phyloP scores from a whole-genome alignment of 2,113 vertebrate species.

The Suricata suricatta region DNA sequence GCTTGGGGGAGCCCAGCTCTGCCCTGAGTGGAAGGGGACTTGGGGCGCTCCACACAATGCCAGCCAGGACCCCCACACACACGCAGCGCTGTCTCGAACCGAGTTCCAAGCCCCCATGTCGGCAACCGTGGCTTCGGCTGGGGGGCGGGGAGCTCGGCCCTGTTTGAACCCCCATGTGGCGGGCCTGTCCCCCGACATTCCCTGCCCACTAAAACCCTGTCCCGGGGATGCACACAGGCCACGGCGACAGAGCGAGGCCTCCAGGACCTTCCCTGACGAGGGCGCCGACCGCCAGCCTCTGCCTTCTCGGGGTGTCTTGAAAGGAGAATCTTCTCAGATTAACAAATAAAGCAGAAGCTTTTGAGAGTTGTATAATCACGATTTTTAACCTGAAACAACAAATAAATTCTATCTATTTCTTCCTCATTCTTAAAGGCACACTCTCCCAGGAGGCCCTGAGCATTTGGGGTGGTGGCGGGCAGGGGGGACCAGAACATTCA shows the following conservation, averaged over 20 bases:
- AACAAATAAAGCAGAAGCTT: not conserved
- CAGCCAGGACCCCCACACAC: not conserved
- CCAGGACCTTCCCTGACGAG: not conserved
- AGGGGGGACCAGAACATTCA: not conserved
- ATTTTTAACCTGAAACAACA: not conserved
- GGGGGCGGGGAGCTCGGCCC: not conserved
- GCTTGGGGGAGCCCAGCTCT: not conserved
- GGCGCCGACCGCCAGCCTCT: not conserved
- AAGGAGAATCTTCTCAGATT: not conserved
- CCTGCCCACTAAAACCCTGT: not conserved
- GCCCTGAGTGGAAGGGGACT: not conserved
- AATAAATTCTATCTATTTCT: not conserved
- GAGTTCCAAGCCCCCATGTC: not conserved
- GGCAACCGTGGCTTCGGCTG: accelerated
- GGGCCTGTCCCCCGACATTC: not conserved
- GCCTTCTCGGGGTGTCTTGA: not conserved
- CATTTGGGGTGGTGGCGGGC: not conserved
- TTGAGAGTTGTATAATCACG: not conserved
- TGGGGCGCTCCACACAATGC: accelerated
- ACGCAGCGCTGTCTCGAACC: not conserved
- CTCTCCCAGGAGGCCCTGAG: not conserved
- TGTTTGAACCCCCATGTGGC: not conserved
- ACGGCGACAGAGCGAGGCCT: accelerated
- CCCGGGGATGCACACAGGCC: not conserved
- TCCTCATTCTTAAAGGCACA: not conserved